phyloP scores from a whole-genome alignment of 1,140 invertebrate genomes.

The Dendrolimus kikuchii region DNA sequence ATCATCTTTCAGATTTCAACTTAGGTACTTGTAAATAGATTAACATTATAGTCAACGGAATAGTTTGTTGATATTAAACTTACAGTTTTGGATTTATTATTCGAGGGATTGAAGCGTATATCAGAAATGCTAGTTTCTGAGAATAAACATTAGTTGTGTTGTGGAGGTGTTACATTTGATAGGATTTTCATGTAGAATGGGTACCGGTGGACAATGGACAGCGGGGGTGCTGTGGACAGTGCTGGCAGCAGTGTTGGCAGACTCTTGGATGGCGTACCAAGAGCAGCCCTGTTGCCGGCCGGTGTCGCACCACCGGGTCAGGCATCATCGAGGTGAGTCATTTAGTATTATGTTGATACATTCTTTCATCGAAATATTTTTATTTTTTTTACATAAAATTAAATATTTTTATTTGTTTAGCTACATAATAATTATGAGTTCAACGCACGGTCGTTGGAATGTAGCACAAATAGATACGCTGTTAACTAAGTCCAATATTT shows the following conservation, averaged over 20 bases:
- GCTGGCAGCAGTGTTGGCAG: conserved; percentile 41
- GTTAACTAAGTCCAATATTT: conserved; percentile 3
- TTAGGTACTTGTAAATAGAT: conserved; percentile 59
- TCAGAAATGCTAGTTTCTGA: conserved; percentile 23
- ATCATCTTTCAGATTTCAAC: conserved; percentile 47
- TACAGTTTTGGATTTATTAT: conserved; percentile 26
- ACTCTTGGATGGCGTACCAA: conserved; percentile 65
- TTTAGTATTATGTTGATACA: neutral
- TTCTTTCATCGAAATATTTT: too few species aligned
- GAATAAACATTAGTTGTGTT: conserved; percentile 17
- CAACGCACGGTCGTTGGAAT: neutral
- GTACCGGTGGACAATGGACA: conserved; percentile 33
- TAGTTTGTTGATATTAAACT: conserved; percentile 48
- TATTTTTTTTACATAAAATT: neutral
- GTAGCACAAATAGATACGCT: conserved; percentile 11
- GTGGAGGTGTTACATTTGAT: conserved; percentile 35
- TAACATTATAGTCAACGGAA: conserved; percentile 50
- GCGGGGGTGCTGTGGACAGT: conserved; percentile 38
- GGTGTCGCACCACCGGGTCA: conserved; percentile 50
- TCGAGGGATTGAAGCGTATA: conserved; percentile 26
- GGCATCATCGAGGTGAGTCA: conserved; percentile 67
- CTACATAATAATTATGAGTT: too few species aligned
- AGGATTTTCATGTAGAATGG: conserved; percentile 31
- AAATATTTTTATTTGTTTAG: too few species aligned
- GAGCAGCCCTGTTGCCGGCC: conserved; percentile 67